Evolutionary conservation across 2,797 vertebrate genomes (phyloP).

Genomic region (Alosa sapidissima): DNA sequence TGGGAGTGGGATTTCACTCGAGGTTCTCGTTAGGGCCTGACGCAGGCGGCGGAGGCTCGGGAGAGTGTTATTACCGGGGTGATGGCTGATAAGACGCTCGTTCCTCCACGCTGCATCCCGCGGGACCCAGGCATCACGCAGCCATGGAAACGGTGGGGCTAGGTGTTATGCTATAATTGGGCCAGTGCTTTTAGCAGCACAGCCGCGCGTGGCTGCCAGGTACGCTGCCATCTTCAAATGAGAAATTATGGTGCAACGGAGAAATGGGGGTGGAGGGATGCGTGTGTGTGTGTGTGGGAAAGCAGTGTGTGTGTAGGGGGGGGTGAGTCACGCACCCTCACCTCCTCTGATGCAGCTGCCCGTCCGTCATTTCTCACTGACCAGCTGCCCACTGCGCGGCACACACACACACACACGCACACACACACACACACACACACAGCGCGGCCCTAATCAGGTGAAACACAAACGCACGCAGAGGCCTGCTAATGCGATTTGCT

Average conservation of each 20-base stretch:
- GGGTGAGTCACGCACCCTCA: slow-evolving; percentile 38
- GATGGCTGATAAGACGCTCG: slow-evolving; percentile 90
- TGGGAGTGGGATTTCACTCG: slow-evolving; percentile 83
- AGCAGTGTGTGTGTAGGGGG: background rate
- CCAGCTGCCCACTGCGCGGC: background rate
- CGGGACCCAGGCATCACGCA: slow-evolving; percentile 83
- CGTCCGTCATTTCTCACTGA: slow-evolving; percentile 27
- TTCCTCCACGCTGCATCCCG: slow-evolving; percentile 84
- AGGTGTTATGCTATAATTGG: slow-evolving; percentile 89
- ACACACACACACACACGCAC: too few species aligned
- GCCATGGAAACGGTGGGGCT: slow-evolving; percentile 92
- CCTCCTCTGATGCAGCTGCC: slow-evolving; percentile 39
- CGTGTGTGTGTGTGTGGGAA: background rate
- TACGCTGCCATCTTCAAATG: slow-evolving; percentile 77
- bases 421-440: background rate
- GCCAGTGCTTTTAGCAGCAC: slow-evolving; percentile 78
- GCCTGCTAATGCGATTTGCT: background rate
- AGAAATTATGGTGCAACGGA: slow-evolving; percentile 72
- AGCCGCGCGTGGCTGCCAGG: slow-evolving; percentile 74
- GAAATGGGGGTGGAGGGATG: slow-evolving; percentile 34
- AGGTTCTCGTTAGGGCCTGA: slow-evolving; percentile 84
- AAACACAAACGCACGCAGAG: background rate
- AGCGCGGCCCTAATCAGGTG: background rate
- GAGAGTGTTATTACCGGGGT: slow-evolving; percentile 86
- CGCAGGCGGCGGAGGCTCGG: slow-evolving; percentile 77